phyloP scores from a whole-genome alignment of 2,113 vertebrate genomes.

The Herpetotheres cachinnans region DNA sequence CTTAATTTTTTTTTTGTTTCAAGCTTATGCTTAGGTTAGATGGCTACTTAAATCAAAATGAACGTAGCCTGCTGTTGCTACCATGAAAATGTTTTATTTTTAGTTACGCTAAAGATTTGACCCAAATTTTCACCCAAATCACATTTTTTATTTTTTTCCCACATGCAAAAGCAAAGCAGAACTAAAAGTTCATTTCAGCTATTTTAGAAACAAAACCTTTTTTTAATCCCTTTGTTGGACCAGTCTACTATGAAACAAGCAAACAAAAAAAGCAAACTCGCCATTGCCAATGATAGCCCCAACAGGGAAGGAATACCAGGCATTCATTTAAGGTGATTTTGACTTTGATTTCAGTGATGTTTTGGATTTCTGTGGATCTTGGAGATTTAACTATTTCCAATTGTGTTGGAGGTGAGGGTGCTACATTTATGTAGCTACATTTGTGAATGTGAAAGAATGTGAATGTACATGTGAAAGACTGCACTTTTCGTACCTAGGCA shows the following conservation, averaged over 20 bases:
- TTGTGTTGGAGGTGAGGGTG: background rate
- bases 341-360: background rate
- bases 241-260: background rate
- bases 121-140: slow-evolving; percentile 26
- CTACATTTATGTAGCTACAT: background rate
- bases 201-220: background rate
- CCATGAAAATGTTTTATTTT: background rate
- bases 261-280: background rate
- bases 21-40: background rate
- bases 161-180: background rate
- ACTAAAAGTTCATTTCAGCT: background rate
- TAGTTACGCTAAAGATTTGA: background rate
- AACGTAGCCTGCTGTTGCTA: background rate
- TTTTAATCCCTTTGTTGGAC: background rate
- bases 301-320: background rate
- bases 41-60: background rate
- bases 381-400: background rate
- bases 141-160: background rate
- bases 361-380: background rate
- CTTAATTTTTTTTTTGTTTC: background rate
- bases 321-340: background rate
- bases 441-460: too few species aligned
- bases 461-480: too few species aligned
- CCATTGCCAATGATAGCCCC: background rate
- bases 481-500: background rate